phyloP scores from a whole-genome alignment of 2,113 vertebrate genomes.

The Boulengeromyrus knoepffleri region DNA sequence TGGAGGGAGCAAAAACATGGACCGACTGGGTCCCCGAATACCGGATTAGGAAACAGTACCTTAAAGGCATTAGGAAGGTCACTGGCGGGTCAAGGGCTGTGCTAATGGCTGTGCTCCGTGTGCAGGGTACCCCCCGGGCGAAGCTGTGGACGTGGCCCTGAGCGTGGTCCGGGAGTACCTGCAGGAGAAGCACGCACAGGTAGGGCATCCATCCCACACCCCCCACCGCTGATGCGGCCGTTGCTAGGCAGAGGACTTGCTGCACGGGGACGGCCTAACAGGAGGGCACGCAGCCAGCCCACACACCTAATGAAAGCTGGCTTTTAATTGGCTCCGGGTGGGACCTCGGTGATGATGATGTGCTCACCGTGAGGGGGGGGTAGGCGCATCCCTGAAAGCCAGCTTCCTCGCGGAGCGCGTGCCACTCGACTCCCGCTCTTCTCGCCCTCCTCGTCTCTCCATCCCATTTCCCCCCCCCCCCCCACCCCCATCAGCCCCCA shows the following conservation, averaged over 20 bases:
- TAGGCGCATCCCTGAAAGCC: background rate
- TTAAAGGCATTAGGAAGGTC: background rate
- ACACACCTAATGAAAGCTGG: slow-evolving; percentile 34
- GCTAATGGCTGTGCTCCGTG: background rate
- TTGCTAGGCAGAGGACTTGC: slow-evolving; percentile 2
- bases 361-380: slow-evolving; percentile 21
- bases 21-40: background rate
- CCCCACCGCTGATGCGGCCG: background rate
- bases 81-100: background rate
- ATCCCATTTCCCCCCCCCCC: background rate
- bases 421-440: background rate
- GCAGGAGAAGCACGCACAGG: slow-evolving; percentile 56
- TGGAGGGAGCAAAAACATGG: background rate
- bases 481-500: slow-evolving; percentile 14
- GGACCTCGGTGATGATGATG: slow-evolving; percentile 40
- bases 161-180: slow-evolving; percentile 63
- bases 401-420: background rate
- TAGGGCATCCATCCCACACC: background rate
- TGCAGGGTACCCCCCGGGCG: slow-evolving; percentile 63
- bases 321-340: slow-evolving; percentile 65
- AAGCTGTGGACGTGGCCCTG: slow-evolving; percentile 61
- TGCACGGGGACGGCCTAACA: background rate
- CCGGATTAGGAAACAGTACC: background rate
- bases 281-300: slow-evolving; percentile 1
- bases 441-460: background rate